Evolutionary conservation across 2,888 invertebrate genomes (phyloP), one percentile per base, ranked within the genome.

Genomic region (Drosophila niveifrons): DNA sequence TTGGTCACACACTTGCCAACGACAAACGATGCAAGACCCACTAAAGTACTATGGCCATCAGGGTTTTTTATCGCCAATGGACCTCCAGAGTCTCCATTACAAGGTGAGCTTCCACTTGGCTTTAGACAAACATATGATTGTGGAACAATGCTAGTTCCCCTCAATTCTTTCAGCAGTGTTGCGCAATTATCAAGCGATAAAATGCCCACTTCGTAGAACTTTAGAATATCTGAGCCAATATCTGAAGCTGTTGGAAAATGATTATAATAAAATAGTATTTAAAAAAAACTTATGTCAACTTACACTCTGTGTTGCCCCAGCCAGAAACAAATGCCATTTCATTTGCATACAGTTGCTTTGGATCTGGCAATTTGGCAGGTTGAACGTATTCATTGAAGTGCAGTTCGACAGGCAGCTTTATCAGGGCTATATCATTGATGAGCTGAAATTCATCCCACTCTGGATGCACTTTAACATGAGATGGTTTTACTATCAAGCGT

Each of bases 391-490:
- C 43, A 36, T 55, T 7, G 2, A 56, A 66, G 1, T 51, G 29
- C 11, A 72, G 17, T 11, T 56, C 47, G 9, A 44, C 18, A n/a
- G 71, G 71, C 0, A 72, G 55, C 28, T 3, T 59, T 6, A 72
- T 56, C 11, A 72, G 4, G 1, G 71, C 71, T 47, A 72, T 66
- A 9, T 72, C 71, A 13, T 71, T 72, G 2, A 31, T 10, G 0
- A 0, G 0, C 2, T n/a, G 0, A 0, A 1, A 0, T 6, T 0
- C 0, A 1, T 34, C n/a, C 1, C 2, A 65, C 7, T 43, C 41
- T 9, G 51, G 9, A 55, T 70, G 65, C 7, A 65, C 0, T 2
- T 61, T 15, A 10, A 52, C 6, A 31, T 0, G 11, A 1, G 28
- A 10, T 1, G 9, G 29, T 1, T 23, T 2, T 1, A 67, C 31